Conservation (phyloP, 2,797 vertebrate genomes). For the Moxostoma hubbsi region DNA sequence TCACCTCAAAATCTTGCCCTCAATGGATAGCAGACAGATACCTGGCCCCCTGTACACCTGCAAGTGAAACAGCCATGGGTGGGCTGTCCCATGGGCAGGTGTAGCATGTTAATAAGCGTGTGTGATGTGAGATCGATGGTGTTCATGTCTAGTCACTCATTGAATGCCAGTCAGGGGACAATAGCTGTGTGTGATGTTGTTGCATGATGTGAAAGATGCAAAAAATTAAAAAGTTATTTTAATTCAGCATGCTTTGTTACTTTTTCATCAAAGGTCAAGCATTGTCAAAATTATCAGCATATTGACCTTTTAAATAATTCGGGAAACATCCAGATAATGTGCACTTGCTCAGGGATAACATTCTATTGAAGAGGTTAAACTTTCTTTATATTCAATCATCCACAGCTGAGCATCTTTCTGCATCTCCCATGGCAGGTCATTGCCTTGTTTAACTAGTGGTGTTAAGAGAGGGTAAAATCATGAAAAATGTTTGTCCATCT, state of each 20-base stretch:
- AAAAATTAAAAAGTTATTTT: slow-evolving; percentile 86
- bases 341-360: slow-evolving; percentile 68
- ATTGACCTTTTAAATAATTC: slow-evolving; percentile 85
- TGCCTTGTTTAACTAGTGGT: slow-evolving; percentile 58
- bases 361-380: slow-evolving; percentile 77
- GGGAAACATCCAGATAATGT: slow-evolving; percentile 82
- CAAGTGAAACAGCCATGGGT: slow-evolving; percentile 58
- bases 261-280: slow-evolving; percentile 84
- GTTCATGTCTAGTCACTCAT: slow-evolving; percentile 81
- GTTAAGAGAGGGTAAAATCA: background rate
- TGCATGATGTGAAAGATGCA: slow-evolving; percentile 84
- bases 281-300: slow-evolving; percentile 87
- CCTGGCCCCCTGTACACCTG: slow-evolving; percentile 79
- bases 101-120: slow-evolving; percentile 81
- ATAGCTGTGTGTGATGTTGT: slow-evolving; percentile 81
- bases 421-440: slow-evolving; percentile 58
- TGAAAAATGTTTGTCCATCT: too few relatives aligned
- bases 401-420: background rate
- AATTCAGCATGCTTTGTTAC: slow-evolving; percentile 83
- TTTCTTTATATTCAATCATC: slow-evolving; percentile 56
- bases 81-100: slow-evolving; percentile 68
- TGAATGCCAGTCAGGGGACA: slow-evolving; percentile 63
- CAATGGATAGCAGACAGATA: slow-evolving; percentile 84
- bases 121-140: slow-evolving; percentile 80
- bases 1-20: slow-evolving; percentile 78